These are phyloP conservation scores for Hypsibius dujardini DNA, from an alignment of 1,140 invertebrate species.

Conservation along the genomic window DNA sequence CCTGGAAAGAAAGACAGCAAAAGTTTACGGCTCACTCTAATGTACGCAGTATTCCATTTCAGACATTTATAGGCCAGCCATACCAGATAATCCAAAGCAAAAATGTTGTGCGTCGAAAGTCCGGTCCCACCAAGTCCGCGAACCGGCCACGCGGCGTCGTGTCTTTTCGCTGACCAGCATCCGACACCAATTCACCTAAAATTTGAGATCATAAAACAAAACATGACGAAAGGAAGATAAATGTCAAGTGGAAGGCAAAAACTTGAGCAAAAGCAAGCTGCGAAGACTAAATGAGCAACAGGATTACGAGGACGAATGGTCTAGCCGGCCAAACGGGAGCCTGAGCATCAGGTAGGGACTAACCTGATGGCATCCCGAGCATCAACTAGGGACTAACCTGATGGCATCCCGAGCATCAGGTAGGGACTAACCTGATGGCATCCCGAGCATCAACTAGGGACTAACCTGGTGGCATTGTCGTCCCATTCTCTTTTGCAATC, in stretches of 20 bases:
- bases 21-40: neutral
- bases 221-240: too few species aligned
- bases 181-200: too few species aligned
- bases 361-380: constrained; percentile 46
- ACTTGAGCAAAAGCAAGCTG: too few species aligned
- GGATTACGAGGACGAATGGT: too few species aligned
- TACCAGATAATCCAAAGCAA: constrained; percentile 84
- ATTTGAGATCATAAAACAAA: too few species aligned
- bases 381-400: constrained; percentile 67
- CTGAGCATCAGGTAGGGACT: constrained; percentile 61
- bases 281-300: too few species aligned
- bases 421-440: constrained; percentile 53
- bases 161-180: too few species aligned
- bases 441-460: constrained; percentile 60
- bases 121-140: constrained; percentile 56
- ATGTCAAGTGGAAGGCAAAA: too few species aligned
- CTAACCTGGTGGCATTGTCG: constrained; percentile 66
- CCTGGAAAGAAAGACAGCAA: constrained; percentile 40
- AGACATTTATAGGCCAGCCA: constrained; percentile 29
- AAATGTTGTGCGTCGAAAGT: constrained; percentile 59
- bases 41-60: neutral
- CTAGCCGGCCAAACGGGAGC: too few species aligned
- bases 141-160: constrained; percentile 45
- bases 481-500: constrained; percentile 69
- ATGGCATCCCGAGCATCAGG: constrained; percentile 47